Conservation (phyloP, 2,888 invertebrate species). For the Euplexia lucipara region DNA sequence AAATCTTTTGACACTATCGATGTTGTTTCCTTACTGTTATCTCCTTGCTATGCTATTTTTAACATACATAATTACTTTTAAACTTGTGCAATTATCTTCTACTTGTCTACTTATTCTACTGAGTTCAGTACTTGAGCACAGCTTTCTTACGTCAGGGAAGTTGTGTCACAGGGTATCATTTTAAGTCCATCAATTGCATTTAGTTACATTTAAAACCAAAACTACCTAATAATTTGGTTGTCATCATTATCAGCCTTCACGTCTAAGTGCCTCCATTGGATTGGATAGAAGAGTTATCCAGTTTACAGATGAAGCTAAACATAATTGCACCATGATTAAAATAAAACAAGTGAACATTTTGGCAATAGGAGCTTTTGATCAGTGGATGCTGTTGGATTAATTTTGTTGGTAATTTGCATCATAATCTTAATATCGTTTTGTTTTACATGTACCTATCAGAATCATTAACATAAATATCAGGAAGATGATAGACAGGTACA, state of each 20-base stretch:
- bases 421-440: not conserved
- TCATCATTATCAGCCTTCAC: not conserved
- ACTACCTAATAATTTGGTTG: too few relatives aligned
- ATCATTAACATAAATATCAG: not conserved
- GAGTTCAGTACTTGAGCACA: too few relatives aligned
- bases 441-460: not conserved
- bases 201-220: not conserved
- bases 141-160: too few relatives aligned
- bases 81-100: not conserved
- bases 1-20: constrained; percentile 10
- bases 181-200: not conserved
- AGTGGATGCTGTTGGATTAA: too few relatives aligned
- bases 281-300: not conserved
- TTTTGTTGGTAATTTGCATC: not conserved
- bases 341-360: not conserved
- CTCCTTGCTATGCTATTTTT: not conserved
- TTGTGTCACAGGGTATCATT: not conserved
- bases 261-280: too few relatives aligned
- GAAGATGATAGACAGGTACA: not conserved
- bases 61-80: not conserved
- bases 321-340: not conserved
- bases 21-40: not conserved
- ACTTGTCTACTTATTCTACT: not conserved
- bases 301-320: not conserved
- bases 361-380: too few relatives aligned